Conservation (phyloP, 2,888 invertebrate genomes). For the Chaetogeoica ovagalla region DNA sequence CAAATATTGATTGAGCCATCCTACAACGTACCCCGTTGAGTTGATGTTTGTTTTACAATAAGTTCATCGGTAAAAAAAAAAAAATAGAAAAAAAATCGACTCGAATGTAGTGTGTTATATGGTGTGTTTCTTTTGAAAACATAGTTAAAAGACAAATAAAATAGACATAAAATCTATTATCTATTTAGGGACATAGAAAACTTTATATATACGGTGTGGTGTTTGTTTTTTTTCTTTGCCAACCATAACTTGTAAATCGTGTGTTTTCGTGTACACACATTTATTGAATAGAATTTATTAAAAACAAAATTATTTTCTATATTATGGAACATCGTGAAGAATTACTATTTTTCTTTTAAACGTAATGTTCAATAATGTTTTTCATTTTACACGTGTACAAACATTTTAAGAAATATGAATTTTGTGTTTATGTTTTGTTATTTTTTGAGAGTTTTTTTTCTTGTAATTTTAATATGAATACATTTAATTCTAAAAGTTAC, state of each 20-base stretch:
- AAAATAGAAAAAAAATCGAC: neutral
- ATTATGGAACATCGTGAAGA: no score
- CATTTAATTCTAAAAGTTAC: neutral
- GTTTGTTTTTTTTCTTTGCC: no score
- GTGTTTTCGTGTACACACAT: no score
- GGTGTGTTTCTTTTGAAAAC: no score
- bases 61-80: neutral
- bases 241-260: no score
- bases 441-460: neutral
- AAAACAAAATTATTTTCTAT: no score
- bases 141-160: neutral
- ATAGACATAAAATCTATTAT: neutral
- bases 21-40: neutral
- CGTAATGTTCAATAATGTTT: neutral
- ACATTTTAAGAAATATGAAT: neutral
- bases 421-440: neutral
- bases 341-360: no score
- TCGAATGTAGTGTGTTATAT: neutral
- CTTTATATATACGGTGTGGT: no score
- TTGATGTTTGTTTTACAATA: slow-evolving; percentile 5
- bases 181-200: neutral
- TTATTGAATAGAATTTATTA: no score
- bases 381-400: neutral
- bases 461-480: neutral
- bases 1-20: neutral